Percentiles rank a stretch among this genome's conserved stretches.
Evolutionary conservation across 2,797 vertebrate species (phyloP).

Genomic region (Chrosomus eos): DNA sequence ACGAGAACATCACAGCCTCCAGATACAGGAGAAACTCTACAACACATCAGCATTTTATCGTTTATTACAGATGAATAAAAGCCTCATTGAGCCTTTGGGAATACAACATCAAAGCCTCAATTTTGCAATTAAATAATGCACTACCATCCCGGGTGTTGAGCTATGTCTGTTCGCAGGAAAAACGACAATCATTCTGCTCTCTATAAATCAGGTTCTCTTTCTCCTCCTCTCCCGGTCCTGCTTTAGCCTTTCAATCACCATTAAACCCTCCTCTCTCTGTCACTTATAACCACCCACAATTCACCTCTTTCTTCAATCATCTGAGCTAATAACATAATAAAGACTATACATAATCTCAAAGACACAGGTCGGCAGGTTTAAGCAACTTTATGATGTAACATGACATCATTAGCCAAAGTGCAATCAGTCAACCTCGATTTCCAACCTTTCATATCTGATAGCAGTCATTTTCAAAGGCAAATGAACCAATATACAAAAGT

Average conservation of each 20-base stretch:
- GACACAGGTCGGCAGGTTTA: constrained; percentile 12
- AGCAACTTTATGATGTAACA: constrained; percentile 12
- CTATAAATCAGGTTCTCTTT: constrained; percentile 59
- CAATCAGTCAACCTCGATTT: neutral
- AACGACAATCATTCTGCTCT: constrained; percentile 53
- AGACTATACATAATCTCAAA: constrained; percentile 43
- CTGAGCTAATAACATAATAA: constrained; percentile 37
- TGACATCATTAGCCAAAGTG: constrained; percentile 32
- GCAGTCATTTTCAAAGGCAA: constrained; percentile 4
- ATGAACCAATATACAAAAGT: neutral
- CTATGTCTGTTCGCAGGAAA: constrained; percentile 65
- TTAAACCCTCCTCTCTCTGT: constrained; percentile 56
- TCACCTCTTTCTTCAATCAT: constrained; percentile 23
- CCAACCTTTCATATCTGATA: constrained; percentile 6
- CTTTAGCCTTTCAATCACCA: constrained; percentile 57
- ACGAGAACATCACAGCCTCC: constrained; percentile 34
- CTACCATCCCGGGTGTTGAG: constrained; percentile 53
- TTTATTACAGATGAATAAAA: constrained; percentile 61
- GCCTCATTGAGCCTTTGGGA: constrained; percentile 57
- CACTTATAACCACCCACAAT: constrained; percentile 56
- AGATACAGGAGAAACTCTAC: constrained; percentile 56
- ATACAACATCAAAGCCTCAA: constrained; percentile 57
- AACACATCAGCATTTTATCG: constrained; percentile 68
- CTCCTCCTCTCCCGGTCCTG: constrained; percentile 31
- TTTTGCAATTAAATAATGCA: constrained; percentile 65